Evolutionary conservation across 2,113 vertebrate genomes (phyloP), one percentile per base, ranked within the genome.

Genomic region (Protomyctophum bolini): DNA sequence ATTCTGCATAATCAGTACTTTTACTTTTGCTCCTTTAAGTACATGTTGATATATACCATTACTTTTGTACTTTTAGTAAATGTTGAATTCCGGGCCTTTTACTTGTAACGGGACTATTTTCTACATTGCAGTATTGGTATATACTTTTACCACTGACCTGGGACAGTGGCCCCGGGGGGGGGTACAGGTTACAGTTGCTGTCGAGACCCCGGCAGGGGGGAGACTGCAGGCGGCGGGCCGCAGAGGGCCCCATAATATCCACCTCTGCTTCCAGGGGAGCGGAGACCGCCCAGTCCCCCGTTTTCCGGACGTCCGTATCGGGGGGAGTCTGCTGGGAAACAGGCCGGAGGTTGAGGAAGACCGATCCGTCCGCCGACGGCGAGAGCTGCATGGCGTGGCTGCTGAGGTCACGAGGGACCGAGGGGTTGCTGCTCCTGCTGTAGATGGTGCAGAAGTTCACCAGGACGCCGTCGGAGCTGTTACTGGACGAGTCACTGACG

Each of bases 361-460:
- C 96, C 33, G 95, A 94, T 28, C 95, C 95, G 7, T 87, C 82
- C 6, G 75, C 45, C 5, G 77, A 46, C 4, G 65, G 70, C 72
- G 92, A 91, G 59, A 93, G 93, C 1, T 88, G 85, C 7, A 85
- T 82, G 49, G 85, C 89, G 0, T 96, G 95, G 84, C 94, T 95
- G 85, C 95, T 94, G 73, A 97, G 91, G 72, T 95, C 96, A 0
- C 77, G 77, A 58, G 96, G 93, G 1, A 86, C 93, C 66, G 95
- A 90, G 2, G 92, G 94, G 68, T 91, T 93, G 12, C 94, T 97
- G 91, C 93, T 95, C 67, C 94, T 94, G 89, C 94, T 93, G 86
- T 98, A 98, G 63, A 99, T 97, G 21, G 98, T 86, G 77, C 95
- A 97, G 91, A 98, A 97, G 72, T 96, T 98, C 70, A 98, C 96